Conservation (phyloP, 2,888 invertebrate genomes). For the Drosophila rellima region DNA sequence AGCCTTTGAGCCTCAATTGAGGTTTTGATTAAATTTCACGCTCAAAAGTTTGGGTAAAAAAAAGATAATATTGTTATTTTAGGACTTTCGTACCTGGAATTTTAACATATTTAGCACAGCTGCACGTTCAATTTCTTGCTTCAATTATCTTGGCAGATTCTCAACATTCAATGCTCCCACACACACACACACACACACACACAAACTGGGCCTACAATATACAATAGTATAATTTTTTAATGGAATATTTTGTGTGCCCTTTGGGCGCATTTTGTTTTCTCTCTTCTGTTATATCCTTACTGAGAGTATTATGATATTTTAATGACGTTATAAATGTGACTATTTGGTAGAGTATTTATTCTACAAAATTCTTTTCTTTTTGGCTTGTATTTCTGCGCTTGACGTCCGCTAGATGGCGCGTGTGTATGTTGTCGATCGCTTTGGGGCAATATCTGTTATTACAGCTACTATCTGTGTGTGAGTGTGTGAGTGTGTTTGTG, state of each 20-base stretch:
- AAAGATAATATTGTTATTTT: conserved; percentile 41
- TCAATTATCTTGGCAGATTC: conserved; percentile 56
- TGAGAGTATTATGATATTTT: background rate
- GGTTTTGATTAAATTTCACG: conserved; percentile 75
- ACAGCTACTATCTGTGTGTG: conserved; percentile 10
- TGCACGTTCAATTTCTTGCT: conserved; percentile 29
- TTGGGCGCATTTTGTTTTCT: background rate
- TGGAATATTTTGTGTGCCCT: conserved; percentile 23
- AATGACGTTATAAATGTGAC: background rate
- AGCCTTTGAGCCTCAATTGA: conserved; percentile 40
- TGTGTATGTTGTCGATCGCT: conserved; percentile 22
- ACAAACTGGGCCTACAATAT: conserved; percentile 1
- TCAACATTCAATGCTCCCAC: conserved; percentile 14
- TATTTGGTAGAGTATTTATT: background rate
- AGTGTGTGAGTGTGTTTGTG: conserved; percentile 12
- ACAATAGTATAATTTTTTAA: conserved; percentile 18
- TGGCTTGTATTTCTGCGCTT: conserved; percentile 13
- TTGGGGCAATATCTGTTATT: conserved; percentile 51
- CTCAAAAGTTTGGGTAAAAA: conserved; percentile 47
- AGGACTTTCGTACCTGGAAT: conserved; percentile 28
- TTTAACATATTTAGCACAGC: conserved; percentile 24
- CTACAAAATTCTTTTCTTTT: background rate
- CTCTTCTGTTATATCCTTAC: background rate
- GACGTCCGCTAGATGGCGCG: conserved; percentile 36
- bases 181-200: conserved; percentile 7